A percentile compares a stretch with the other conserved stretches of the same genome.
These are phyloP conservation scores for Mythimna vitellina DNA, from an alignment of 2,888 invertebrate genomes.

Conservation along the genomic window DNA sequence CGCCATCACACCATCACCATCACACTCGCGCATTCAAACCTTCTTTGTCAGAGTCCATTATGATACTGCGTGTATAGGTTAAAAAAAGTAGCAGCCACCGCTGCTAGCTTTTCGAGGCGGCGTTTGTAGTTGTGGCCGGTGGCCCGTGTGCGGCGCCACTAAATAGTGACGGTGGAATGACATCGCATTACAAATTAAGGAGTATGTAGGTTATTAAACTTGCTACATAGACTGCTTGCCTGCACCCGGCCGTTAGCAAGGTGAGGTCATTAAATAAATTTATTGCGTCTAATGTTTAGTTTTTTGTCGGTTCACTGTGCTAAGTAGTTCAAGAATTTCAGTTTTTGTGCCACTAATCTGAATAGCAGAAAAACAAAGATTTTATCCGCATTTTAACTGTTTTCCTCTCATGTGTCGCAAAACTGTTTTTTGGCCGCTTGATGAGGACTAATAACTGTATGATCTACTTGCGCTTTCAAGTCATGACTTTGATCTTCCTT, in stretches of 20 bases:
- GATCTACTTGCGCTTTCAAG: background rate
- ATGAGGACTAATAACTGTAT: conserved; percentile 28
- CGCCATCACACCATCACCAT: too few species aligned
- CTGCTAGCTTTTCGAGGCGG: too few species aligned
- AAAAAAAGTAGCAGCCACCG: too few species aligned
- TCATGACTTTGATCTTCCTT: background rate
- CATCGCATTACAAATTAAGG: conserved; percentile 28
- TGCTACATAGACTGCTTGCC: conserved; percentile 24
- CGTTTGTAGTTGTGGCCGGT: too few species aligned
- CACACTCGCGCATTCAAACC: too few species aligned
- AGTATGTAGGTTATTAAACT: conserved; percentile 49
- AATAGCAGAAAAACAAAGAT: conserved; percentile 32
- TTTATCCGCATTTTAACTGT: conserved; percentile 38
- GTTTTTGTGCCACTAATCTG: conserved; percentile 32
- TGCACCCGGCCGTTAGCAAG: conserved; percentile 22
- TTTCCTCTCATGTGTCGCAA: conserved; percentile 29
- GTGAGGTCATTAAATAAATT: conserved; percentile 39
- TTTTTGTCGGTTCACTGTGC: conserved; percentile 36
- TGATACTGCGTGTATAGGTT: too few species aligned
- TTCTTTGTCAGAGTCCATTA: too few species aligned
- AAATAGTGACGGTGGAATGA: conserved; percentile 45
- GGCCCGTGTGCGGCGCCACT: too few species aligned
- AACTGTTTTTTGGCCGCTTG: conserved; percentile 19
- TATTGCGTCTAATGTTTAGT: conserved; percentile 21
- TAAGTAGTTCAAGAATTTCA: conserved; percentile 18